Percentiles rank a stretch among this genome's conserved stretches.
Conservation (phyloP, 2,888 invertebrate species). For the Cyaniris semiargus region DNA sequence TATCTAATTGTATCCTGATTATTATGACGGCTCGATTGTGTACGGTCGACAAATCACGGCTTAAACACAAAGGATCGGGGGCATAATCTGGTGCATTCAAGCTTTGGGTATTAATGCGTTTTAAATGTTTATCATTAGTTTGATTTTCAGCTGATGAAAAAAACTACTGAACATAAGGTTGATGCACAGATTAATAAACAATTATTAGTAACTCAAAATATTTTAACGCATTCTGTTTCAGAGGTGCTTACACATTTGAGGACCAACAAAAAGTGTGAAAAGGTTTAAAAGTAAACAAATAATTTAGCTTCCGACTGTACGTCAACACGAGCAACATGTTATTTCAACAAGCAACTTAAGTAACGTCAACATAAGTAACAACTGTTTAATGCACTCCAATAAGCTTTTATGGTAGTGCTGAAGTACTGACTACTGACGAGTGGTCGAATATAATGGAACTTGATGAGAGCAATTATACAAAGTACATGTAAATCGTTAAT, state of each 20-base stretch:
- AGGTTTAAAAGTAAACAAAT: conserved; percentile 6
- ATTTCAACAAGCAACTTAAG: neutral
- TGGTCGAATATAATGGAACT: conserved; percentile 42
- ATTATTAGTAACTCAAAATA: too few relatives aligned
- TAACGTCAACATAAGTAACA: conserved; percentile 11
- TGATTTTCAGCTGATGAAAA: neutral
- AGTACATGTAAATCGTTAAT: conserved; percentile 11
- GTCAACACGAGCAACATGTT: neutral
- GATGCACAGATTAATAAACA: too few relatives aligned
- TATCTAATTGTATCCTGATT: conserved; percentile 24
- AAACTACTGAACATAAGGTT: neutral
- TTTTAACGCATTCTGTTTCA: too few relatives aligned
- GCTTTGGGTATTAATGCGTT: neutral
- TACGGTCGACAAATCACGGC: conserved; percentile 33
- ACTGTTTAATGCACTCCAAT: conserved; percentile 36
- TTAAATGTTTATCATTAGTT: neutral
- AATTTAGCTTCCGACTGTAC: conserved; percentile 2
- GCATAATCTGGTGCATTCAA: conserved; percentile 12
- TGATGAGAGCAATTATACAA: conserved; percentile 30
- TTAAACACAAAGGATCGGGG: conserved; percentile 23
- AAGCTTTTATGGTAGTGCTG: conserved; percentile 42
- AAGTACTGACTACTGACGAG: conserved; percentile 41
- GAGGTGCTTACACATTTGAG: neutral
- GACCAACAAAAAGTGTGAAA: neutral
- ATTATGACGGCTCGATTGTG: neutral